These are phyloP conservation scores for Drosophila punjabiensis DNA, from an alignment of 1,140 invertebrate genomes.

Conservation along the genomic window DNA sequence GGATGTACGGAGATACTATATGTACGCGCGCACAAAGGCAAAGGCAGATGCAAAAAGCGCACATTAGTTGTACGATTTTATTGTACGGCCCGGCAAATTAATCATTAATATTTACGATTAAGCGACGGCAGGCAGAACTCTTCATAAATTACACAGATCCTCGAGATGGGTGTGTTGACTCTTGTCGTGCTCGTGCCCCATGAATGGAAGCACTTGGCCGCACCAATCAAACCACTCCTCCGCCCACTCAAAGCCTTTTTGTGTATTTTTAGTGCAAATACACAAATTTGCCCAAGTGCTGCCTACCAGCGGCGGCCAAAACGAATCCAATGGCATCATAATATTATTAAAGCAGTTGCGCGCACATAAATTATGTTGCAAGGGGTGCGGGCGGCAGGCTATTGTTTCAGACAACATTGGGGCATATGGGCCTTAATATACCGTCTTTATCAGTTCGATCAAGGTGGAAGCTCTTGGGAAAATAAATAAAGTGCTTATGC, in stretches of 20 bases:
- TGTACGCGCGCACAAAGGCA: neutral
- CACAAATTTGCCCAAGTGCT: conserved; percentile 71
- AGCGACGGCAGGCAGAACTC: conserved; percentile 45
- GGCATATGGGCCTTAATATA: conserved; percentile 18
- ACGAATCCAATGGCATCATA: conserved; percentile 69
- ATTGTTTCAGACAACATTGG: conserved; percentile 12
- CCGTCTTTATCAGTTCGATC: conserved; percentile 5
- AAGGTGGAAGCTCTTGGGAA: neutral
- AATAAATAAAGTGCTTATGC: conserved; percentile 14
- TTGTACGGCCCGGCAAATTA: conserved; percentile 56
- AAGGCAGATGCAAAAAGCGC: conserved; percentile 9
- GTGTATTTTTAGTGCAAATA: conserved; percentile 73
- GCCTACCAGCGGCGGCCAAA: conserved; percentile 23
- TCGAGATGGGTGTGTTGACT: conserved; percentile 63
- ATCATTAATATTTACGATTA: conserved; percentile 72
- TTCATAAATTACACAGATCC: conserved; percentile 63
- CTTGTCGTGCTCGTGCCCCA: conserved; percentile 51
- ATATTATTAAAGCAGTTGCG: conserved; percentile 62
- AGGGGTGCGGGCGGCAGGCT: conserved; percentile 1
- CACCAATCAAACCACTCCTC: conserved; percentile 51
- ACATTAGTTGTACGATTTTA: conserved; percentile 46
- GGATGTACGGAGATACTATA: conserved; percentile 14
- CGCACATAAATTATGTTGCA: neutral
- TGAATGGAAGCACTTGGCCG: conserved; percentile 79
- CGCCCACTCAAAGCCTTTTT: conserved; percentile 51